Evolutionary conservation across 2,888 invertebrate genomes (phyloP).

Genomic region (Rotaria sp.): DNA sequence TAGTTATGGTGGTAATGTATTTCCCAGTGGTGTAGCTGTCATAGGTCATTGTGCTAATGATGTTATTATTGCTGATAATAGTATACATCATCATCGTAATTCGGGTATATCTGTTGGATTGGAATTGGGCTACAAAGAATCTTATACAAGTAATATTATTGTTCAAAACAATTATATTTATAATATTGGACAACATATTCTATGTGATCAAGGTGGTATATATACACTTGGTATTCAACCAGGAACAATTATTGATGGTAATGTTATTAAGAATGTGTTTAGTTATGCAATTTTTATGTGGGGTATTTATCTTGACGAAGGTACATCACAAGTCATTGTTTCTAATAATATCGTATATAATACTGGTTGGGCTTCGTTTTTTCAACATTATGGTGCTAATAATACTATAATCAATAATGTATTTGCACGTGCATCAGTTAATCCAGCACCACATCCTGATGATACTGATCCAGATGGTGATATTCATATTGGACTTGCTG

Average conservation of each 20-base stretch:
- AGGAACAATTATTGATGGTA: not conserved
- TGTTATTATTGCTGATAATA: not conserved
- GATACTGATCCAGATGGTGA: not conserved
- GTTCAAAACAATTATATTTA: not conserved
- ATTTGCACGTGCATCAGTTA: not conserved
- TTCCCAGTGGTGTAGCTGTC: not conserved
- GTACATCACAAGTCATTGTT: not conserved
- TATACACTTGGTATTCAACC: not conserved
- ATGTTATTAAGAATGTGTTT: not conserved
- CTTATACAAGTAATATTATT: not conserved
- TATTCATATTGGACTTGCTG: not conserved
- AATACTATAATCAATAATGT: not conserved
- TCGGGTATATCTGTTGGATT: not conserved
- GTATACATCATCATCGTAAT: not conserved
- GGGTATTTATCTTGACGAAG: not conserved
- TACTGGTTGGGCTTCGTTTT: not conserved
- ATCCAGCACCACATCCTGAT: too few relatives aligned
- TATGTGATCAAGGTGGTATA: not conserved
- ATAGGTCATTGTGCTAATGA: not conserved
- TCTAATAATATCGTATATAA: not conserved
- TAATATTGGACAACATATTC: not conserved
- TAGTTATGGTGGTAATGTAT: not conserved
- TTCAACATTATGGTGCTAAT: not conserved
- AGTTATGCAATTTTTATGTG: not conserved
- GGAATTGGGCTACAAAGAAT: not conserved